phyloP scores from a whole-genome alignment of 2,113 vertebrate species.

The Brachionichthys hirsutus region DNA sequence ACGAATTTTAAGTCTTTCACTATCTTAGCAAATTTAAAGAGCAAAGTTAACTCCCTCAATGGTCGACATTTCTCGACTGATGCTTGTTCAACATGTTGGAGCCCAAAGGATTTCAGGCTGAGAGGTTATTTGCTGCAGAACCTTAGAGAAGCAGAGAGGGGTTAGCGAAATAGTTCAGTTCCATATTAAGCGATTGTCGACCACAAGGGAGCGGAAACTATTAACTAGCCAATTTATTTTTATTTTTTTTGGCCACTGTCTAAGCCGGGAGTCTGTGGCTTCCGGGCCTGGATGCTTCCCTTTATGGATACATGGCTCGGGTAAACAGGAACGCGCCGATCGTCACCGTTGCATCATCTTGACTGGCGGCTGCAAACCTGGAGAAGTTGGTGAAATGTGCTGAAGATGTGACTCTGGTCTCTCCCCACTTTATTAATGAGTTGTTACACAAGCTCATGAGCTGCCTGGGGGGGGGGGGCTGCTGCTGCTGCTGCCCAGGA shows the following conservation, averaged over 20 bases:
- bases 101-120: not conserved
- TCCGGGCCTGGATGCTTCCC: conserved; percentile 27
- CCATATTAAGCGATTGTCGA: not conserved
- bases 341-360: conserved; percentile 42
- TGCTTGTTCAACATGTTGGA: not conserved
- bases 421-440: conserved; percentile 66
- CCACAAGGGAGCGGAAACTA: not conserved
- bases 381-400: conserved; percentile 63
- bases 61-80: not conserved
- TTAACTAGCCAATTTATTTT: not conserved
- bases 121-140: not conserved
- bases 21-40: not conserved
- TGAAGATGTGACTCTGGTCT: conserved; percentile 56
- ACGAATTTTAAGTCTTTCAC: not conserved
- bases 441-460: conserved; percentile 53
- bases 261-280: too few species aligned
- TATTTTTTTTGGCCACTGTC: too few species aligned
- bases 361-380: conserved; percentile 50
- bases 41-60: not conserved
- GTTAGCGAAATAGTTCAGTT: not conserved
- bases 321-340: conserved; percentile 34
- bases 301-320: conserved; percentile 42
- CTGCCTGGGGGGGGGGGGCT: conserved; percentile 8
- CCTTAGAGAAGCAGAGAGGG: too few species aligned
- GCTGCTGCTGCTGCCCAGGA: conserved; percentile 9